phyloP scores from a whole-genome alignment of 2,797 vertebrate genomes.

The Tragelaphus eurycerus region DNA sequence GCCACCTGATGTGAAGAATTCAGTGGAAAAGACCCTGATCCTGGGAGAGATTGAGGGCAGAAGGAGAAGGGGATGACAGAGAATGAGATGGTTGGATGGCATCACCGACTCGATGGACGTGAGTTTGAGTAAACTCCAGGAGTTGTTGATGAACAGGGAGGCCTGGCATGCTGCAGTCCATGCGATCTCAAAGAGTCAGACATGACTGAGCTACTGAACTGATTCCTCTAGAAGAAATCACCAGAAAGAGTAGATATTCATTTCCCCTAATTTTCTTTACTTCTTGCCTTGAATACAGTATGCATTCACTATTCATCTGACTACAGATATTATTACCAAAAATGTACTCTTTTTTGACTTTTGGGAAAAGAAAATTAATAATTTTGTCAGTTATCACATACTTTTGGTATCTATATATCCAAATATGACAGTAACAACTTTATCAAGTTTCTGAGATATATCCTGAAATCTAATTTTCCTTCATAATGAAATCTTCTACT shows the following conservation, averaged over 20 bases:
- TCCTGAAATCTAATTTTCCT: background rate
- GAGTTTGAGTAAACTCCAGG: background rate
- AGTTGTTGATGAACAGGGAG: background rate
- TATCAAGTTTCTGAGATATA: background rate
- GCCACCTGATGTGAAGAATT: background rate
- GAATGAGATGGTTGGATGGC: background rate
- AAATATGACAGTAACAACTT: background rate
- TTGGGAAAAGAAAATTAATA: background rate
- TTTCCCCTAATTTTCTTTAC: background rate
- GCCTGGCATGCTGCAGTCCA: background rate
- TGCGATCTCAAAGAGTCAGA: accelerated
- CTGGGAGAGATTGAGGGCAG: background rate
- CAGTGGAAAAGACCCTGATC: background rate
- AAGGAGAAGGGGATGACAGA: background rate
- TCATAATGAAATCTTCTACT: background rate
- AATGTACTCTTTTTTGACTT: background rate
- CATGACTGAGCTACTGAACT: background rate
- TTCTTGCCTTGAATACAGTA: background rate
- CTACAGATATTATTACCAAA: background rate
- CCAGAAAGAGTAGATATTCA: background rate
- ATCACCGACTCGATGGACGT: background rate
- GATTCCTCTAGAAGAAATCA: background rate
- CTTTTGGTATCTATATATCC: background rate
- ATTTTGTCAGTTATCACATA: background rate
- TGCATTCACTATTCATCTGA: background rate